Evolutionary conservation across 2,113 vertebrate species (phyloP).

Genomic region (Dipodomys stephensi): DNA sequence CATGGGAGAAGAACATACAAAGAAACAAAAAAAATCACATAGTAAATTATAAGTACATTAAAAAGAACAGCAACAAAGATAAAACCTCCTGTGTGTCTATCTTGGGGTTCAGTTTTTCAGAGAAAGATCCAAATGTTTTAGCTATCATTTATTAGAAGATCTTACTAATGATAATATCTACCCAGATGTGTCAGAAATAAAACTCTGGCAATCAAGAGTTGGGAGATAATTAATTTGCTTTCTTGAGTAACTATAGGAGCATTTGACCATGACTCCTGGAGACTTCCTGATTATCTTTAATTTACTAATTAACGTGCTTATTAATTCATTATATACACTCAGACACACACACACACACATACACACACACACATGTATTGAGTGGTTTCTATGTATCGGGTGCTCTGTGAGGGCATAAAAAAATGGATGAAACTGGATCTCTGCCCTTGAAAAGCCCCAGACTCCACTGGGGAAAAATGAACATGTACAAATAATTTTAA

Average conservation of each 20-base stretch:
- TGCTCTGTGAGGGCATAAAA: conserved; percentile 5
- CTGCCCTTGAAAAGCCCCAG: conserved; percentile 30
- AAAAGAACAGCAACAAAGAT: no score
- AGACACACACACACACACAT: no score
- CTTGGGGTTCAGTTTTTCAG: neutral
- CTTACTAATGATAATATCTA: conserved; percentile 62
- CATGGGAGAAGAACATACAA: no score
- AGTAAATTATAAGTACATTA: no score
- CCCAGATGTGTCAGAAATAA: neutral
- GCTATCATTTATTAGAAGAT: conserved; percentile 70
- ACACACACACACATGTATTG: no score
- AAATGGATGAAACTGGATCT: neutral
- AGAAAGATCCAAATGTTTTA: conserved; percentile 62
- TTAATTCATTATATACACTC: conserved; percentile 14
- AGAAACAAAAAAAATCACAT: no score
- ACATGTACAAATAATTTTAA: conserved; percentile 26
- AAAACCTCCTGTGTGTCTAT: no score
- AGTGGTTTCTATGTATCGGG: neutral
- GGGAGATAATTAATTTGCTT: conserved; percentile 40
- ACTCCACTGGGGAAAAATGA: conserved; percentile 42
- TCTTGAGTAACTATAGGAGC: neutral
- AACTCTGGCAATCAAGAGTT: conserved; percentile 53
- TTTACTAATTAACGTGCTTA: conserved; percentile 42
- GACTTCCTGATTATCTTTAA: conserved; percentile 5
- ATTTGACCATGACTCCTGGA: neutral